Conservation (phyloP, 2,113 vertebrate genomes). For the Burhinus bistriatus region DNA sequence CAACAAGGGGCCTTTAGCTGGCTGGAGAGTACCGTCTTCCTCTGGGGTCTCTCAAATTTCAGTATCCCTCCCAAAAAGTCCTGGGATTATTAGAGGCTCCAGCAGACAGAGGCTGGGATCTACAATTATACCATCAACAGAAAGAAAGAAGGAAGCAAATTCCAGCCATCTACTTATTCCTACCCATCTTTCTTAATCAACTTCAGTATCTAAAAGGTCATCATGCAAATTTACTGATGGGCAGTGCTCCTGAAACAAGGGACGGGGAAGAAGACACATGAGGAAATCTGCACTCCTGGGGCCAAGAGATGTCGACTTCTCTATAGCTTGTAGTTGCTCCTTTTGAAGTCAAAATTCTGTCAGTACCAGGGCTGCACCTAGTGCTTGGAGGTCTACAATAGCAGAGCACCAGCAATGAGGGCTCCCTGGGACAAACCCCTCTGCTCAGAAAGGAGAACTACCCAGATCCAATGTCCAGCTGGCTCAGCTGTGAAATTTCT, state of each 20-base stretch:
- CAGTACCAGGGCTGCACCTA: background rate
- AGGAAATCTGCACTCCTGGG: background rate
- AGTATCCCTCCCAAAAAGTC: background rate
- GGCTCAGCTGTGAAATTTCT: background rate
- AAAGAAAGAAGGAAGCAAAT: background rate
- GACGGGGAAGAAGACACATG: background rate
- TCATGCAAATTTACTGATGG: background rate
- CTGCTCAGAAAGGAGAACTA: background rate
- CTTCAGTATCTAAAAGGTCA: background rate
- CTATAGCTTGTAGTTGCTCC: background rate
- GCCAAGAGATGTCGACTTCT: background rate
- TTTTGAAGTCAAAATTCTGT: background rate
- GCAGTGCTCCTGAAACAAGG: background rate
- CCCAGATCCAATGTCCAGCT: background rate
- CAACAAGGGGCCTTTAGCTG: background rate
- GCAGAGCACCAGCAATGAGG: background rate
- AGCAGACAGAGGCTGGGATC: background rate
- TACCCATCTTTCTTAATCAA: background rate
- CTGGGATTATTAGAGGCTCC: background rate
- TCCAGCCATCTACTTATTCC: background rate
- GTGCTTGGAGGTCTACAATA: background rate
- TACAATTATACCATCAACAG: background rate
- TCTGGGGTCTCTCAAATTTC: background rate
- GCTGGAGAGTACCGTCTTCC: background rate
- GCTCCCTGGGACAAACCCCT: background rate